phyloP scores from a whole-genome alignment of 2,888 invertebrate species.

The Ametastegia equiseti region DNA sequence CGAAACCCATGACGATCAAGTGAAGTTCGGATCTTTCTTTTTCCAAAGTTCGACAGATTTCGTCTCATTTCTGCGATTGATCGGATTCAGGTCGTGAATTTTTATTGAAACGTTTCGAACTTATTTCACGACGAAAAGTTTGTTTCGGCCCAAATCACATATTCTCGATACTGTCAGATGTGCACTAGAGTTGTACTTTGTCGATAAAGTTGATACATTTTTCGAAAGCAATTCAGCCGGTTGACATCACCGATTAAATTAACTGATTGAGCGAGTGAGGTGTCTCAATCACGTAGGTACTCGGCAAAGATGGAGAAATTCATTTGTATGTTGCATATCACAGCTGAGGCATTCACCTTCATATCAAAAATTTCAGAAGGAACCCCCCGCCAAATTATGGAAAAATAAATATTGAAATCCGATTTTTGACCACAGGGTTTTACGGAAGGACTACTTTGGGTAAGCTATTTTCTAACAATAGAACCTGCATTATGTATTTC shows the following conservation, averaged over 20 bases:
- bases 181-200: neutral
- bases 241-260: neutral
- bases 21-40: neutral
- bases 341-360: too few species aligned
- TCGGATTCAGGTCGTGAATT: constrained; percentile 14
- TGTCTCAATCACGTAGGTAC: neutral
- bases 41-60: neutral
- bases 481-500: too few species aligned
- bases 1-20: neutral
- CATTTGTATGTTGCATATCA: too few species aligned
- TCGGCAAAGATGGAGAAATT: too few species aligned
- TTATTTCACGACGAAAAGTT: constrained; percentile 12
- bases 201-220: constrained; percentile 6
- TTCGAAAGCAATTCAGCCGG: neutral
- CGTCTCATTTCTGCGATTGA: constrained; percentile 13
- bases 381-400: too few species aligned
- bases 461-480: too few species aligned
- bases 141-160: neutral
- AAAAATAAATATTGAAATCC: too few species aligned
- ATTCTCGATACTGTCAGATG: constrained; percentile 22
- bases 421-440: too few species aligned
- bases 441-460: too few species aligned
- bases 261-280: neutral
- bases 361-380: too few species aligned
- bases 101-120: constrained; percentile 32